phyloP scores from a whole-genome alignment of 1,140 invertebrate species.

The Habropoda laboriosa region DNA sequence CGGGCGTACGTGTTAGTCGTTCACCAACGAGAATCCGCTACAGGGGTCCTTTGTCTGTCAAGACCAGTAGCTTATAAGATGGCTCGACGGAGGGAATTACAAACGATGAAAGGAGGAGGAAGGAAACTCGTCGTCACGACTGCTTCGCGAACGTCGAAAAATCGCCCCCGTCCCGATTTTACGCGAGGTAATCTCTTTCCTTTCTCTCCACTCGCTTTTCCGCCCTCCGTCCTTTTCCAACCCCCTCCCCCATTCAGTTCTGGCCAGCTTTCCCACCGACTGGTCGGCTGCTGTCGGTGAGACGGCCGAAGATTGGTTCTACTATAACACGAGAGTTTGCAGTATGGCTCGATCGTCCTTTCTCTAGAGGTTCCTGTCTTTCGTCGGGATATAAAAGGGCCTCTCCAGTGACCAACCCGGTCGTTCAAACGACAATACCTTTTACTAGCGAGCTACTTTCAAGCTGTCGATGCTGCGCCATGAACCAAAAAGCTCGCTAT shows the following conservation, averaged over 20 bases:
- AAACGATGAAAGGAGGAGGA: slow-evolving; percentile 55
- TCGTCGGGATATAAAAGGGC: slow-evolving; percentile 58
- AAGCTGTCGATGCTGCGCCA: slow-evolving; percentile 46
- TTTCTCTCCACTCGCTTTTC: slow-evolving; percentile 17
- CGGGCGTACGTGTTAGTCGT: slow-evolving; percentile 34
- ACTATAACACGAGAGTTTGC: slow-evolving; percentile 43
- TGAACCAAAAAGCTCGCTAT: slow-evolving; percentile 31
- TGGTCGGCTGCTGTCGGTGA: slow-evolving; percentile 1
- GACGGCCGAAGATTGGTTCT: slow-evolving; percentile 54
- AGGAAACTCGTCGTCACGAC: slow-evolving; percentile 57
- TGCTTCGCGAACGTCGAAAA: slow-evolving; percentile 60
- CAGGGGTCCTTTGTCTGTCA: slow-evolving; percentile 47
- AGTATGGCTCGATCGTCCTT: slow-evolving; percentile 52
- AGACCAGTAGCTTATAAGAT: slow-evolving; percentile 40
- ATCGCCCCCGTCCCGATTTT: slow-evolving; percentile 53
- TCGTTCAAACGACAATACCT: slow-evolving; percentile 62
- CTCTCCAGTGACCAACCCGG: slow-evolving; percentile 56
- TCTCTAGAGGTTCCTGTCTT: slow-evolving; percentile 43
- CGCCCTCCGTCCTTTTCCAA: too few species aligned
- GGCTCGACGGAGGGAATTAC: slow-evolving; percentile 45
- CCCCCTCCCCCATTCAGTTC: background rate
- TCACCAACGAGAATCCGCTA: slow-evolving; percentile 34
- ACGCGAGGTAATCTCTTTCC: slow-evolving; percentile 60
- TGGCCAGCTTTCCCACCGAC: background rate
- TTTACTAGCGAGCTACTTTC: slow-evolving; percentile 46